Evolutionary conservation across 2,888 invertebrate genomes (phyloP).

Genomic region (Cyclophora albipunctata): DNA sequence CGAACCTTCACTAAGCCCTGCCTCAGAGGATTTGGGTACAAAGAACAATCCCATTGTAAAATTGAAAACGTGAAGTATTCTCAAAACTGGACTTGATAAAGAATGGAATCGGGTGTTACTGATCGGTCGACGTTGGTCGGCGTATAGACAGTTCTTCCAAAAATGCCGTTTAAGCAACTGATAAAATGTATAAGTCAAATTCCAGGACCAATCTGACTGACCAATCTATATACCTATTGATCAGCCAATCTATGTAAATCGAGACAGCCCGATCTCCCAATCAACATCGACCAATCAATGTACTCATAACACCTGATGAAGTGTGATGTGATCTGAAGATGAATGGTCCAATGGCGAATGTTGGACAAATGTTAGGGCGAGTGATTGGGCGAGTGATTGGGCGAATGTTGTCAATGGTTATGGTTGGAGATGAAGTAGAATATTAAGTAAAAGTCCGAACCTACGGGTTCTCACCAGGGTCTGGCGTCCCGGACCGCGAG

Average conservation of each 20-base stretch:
- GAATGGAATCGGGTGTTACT: slow-evolving; percentile 16
- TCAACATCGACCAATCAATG: too few species aligned
- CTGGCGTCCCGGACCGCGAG: slow-evolving; percentile 75
- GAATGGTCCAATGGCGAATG: too few species aligned
- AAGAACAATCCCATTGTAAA: slow-evolving; percentile 23
- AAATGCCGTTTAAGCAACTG: too few species aligned
- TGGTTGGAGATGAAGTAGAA: slow-evolving; percentile 38
- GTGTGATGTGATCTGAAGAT: too few species aligned
- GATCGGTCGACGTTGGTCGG: slow-evolving; percentile 19
- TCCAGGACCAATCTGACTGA: too few species aligned
- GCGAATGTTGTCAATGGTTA: slow-evolving; percentile 29
- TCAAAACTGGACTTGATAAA: slow-evolving; percentile 20
- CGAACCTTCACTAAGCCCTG: slow-evolving; percentile 60
- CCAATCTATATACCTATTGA: too few species aligned
- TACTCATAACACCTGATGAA: too few species aligned
- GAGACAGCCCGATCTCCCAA: too few species aligned
- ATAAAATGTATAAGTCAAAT: too few species aligned
- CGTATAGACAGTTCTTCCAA: too few species aligned
- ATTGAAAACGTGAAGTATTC: slow-evolving; percentile 20
- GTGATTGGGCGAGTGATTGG: slow-evolving; percentile 8
- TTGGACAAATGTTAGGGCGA: too few species aligned
- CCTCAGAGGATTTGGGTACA: slow-evolving; percentile 61
- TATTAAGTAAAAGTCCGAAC: slow-evolving; percentile 70
- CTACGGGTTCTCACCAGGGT: slow-evolving; percentile 76
- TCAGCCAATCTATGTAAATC: too few species aligned